Conservation (phyloP, 2,797 vertebrate species). For the Enteromius unitaeniatus region DNA sequence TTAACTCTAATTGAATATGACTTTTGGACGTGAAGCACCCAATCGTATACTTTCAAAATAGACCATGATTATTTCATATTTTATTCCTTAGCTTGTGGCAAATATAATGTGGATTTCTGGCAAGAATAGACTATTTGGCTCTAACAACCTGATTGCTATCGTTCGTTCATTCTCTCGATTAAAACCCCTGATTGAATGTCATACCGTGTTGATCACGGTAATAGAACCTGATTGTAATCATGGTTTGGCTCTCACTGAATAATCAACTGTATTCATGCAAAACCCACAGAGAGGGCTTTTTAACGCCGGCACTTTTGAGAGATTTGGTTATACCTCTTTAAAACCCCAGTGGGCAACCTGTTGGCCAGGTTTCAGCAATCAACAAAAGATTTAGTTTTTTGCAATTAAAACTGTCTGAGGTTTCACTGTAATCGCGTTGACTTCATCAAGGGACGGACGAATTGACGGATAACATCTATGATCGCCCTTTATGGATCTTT, state of each 20-base stretch:
- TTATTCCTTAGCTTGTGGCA: conserved; percentile 12
- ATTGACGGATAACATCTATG: conserved; percentile 2
- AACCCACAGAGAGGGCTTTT: conserved; percentile 32
- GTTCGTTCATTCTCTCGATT: conserved; percentile 49
- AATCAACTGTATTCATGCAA: conserved; percentile 57
- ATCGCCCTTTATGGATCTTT: conserved; percentile 18
- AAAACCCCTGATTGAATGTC: conserved; percentile 57
- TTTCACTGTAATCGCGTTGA: conserved; percentile 14
- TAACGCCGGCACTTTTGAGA: conserved; percentile 25
- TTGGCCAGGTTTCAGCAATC: conserved; percentile 23
- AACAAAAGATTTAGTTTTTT: conserved; percentile 9
- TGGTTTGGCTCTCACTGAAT: conserved; percentile 56
- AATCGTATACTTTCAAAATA: not conserved
- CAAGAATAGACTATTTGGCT: conserved; percentile 43
- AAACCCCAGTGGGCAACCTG: conserved; percentile 20
- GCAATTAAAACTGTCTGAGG: conserved; percentile 1
- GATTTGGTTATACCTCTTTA: conserved; percentile 45
- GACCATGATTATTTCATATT: conserved; percentile 24
- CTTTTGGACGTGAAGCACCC: not conserved
- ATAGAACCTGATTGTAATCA: conserved; percentile 61
- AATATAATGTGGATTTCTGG: conserved; percentile 36
- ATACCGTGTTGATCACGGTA: conserved; percentile 50
- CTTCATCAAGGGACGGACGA: conserved; percentile 6
- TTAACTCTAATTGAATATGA: not conserved
- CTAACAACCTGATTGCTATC: conserved; percentile 57